Base-by-base conservation (phyloP, 2,797 vertebrate genomes). In the Danio jaintianensis region DNA sequence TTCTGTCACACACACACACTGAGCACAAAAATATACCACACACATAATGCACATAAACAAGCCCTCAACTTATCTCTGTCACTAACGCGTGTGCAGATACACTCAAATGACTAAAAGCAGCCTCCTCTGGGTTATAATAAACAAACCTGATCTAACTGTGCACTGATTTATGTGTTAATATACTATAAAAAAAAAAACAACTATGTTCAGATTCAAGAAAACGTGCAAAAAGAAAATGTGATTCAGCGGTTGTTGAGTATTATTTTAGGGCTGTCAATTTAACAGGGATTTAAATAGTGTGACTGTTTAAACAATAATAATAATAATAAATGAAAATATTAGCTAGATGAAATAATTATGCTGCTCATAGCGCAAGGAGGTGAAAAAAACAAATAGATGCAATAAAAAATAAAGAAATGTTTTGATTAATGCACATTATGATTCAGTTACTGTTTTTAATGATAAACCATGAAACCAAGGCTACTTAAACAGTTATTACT, bases 41-140 rank as follows among this genome's bases (percentile, higher is more conserved):
- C 56, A 50, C 77, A 61, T 79, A 71, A 71, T 61, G 45, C 56
- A 71, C 77, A 79, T 70, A 79, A 70, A 62, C 77, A 70, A 79
- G 45, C 67, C 56, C 67, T 62, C 18, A 43, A 79, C 77, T 71
- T 71, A 71, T 79, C 67, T 79, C 45, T 71, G 77, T 79, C 77
- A 79, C 77, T 59, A 40, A 29, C 18, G 6, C 4, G 5, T 43
- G 56, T 13, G 15, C 52, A 58, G 42, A 77, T 38, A 78, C 52
- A 47, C 75, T 76, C 12, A 53, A 42, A 43, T 43, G 62, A 66
- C 45, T 76, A 53, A 55, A 56, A 58, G 67, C 40, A 56, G 53
- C 42, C 43, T 61, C 55, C n/a, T 20, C 22, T 55, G 56, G 76
- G 43, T 59, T 61, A 22, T 53, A 52, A 79, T 71, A 70, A 78